Base-by-base conservation (phyloP, 2,888 invertebrate species). In the Scaptomyza tumidula region DNA sequence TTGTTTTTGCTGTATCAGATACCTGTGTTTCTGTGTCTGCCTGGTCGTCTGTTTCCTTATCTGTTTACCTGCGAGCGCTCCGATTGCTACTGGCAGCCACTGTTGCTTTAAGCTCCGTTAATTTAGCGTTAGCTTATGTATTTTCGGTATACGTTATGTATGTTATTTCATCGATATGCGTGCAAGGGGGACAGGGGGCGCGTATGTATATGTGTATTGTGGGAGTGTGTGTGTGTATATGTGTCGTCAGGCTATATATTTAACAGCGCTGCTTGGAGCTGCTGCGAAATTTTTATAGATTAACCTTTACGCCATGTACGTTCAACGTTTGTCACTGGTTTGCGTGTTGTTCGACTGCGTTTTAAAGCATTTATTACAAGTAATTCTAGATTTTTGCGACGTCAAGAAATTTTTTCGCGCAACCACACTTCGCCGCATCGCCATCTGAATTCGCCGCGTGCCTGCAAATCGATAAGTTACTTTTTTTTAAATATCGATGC, bases 111-210 rank as follows among this genome's bases (percentile, higher is more conserved):
- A 50, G 58, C 59, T 69, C 50, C 65, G 71, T 67, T 71, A 61
- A 64, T 65, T 60, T 50, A 61, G 56, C 71, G 67, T 67, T 54
- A 71, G 67, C 67, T 73, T 71, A 71, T 86, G 80, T 77, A 80
- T 86, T 88, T 88, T 86, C 83, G 86, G 86, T 80, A 86, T 86
- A 83, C 86, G 88, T 78, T 72, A 81, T 81, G 80, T 76, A 73
- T 76, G 75, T 78, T 72, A 84, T 80, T 85, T 85, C 78, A 78
- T 73, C 72, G 75, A 74, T 65, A 69, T 46, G 53, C 44, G 63
- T 50, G 66, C 65, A 70, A 49, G 58, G 16, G 48, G 19, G 48
- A 31, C 29, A 43, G 46, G 75, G 41, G 58, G 48, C 56, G 61
- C 54, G 71, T 59, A 37, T 61, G 59, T 71, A 54, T 56, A 55